Conservation (phyloP, 2,113 vertebrate species). For the Illadopsis cleaveri region DNA sequence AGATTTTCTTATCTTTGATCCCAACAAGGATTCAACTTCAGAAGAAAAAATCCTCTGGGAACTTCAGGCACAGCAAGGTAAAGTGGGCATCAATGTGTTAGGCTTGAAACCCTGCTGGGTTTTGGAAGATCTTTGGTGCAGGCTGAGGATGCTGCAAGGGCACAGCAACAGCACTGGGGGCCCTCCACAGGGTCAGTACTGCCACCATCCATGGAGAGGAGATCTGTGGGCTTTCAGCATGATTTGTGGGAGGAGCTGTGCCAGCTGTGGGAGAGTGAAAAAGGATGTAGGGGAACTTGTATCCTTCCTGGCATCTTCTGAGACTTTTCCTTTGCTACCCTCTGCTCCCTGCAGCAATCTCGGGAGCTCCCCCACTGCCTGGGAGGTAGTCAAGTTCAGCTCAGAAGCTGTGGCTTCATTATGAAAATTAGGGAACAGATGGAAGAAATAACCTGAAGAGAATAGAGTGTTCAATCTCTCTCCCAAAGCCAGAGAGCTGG, state of each 20-base stretch:
- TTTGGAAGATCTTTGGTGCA: neutral
- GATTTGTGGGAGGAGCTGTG: neutral
- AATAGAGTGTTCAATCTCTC: neutral
- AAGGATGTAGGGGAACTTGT: accelerated
- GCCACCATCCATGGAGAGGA: neutral
- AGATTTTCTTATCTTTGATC: constrained; percentile 90
- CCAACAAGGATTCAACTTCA: constrained; percentile 62
- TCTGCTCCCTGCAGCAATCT: neutral
- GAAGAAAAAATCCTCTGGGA: constrained; percentile 65
- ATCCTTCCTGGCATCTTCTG: neutral
- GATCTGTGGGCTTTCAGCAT: neutral
- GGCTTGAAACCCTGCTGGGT: accelerated
- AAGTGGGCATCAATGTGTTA: accelerated
- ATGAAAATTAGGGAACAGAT: neutral
- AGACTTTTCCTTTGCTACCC: neutral
- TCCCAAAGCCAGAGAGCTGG: neutral
- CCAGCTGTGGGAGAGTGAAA: neutral
- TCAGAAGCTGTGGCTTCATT: neutral
- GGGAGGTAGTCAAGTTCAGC: neutral
- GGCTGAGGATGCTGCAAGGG: neutral
- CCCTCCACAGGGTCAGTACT: neutral
- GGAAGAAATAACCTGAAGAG: neutral
- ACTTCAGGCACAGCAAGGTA: constrained; percentile 65
- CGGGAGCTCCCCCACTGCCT: accelerated
- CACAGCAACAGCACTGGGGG: accelerated